Base-by-base conservation (phyloP, 2,113 vertebrate genomes). In the Channa maculata region DNA sequence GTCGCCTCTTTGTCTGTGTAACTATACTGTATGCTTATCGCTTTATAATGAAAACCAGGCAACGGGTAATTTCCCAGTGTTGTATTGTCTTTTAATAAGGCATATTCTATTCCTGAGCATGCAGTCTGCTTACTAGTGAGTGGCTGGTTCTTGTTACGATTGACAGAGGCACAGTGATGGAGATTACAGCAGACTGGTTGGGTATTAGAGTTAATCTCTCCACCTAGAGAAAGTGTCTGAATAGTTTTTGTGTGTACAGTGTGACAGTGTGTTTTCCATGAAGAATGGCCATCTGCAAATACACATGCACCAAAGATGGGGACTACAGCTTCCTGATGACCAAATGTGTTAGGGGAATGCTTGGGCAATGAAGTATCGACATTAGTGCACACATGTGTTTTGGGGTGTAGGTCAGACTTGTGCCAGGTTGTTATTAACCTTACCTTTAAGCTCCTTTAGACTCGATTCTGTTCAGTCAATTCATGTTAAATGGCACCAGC, bases 181-280 rank as follows among this genome's bases (percentile, higher is more conserved):
- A 82, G 86, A 89, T 91, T 89, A 88, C 46, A 82, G 72, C 59
- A 14, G 69, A 76, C 65, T 72, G 78, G 71, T 62, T 87, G 57
- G 72, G 84, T 85, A 89, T 88, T 88, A 85, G 53, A 77, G 78
- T 71, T 88, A 88, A 88, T 89, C 88, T 59, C 50, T 48, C 48
- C 53, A 77, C 71, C 72, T 49, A 45, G 59, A 50, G 78, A 88
- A 88, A 77, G 76, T 84, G 79, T 86, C 14, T 79, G 74, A 48
- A 76, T 86, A 33, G 80, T 51, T 14, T 53, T 43, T 64, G 46
- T 14, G 45, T 48, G 34, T 46, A 43, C 62, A 11, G 24, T 38
- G 53, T 61, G 6, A 6, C 36, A 34, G 45, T 45, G 54, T 66
- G 12, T 61, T 54, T 48, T 51, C 67, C 48, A 45, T 48, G 43